phyloP scores from a whole-genome alignment of 2,797 vertebrate species.

The Chaunax sp. region DNA sequence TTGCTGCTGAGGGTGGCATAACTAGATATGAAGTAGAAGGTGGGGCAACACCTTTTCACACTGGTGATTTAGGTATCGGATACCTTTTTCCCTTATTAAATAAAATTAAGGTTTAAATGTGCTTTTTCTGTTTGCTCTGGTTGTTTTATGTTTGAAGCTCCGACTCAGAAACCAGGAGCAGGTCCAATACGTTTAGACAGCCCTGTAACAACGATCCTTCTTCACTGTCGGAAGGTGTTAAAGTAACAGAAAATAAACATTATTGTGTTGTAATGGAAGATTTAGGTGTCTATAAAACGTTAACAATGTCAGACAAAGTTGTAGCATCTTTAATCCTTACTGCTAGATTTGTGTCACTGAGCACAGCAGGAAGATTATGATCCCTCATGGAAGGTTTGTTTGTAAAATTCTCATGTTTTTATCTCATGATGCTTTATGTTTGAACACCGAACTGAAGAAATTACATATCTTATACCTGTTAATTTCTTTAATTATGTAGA shows the following conservation, averaged over 20 bases:
- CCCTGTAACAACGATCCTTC: constrained; percentile 29
- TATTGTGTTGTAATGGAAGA: not conserved
- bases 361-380: not conserved
- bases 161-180: too few relatives aligned
- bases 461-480: not conserved
- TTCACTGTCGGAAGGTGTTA: constrained; percentile 21
- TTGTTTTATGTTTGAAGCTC: too few relatives aligned
- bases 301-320: not conserved
- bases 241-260: constrained; percentile 32
- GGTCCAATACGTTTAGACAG: constrained; percentile 34
- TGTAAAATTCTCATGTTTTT: not conserved
- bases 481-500: too few relatives aligned
- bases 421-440: not conserved
- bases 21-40: too few relatives aligned
- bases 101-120: too few relatives aligned
- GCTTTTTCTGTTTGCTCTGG: constrained; percentile 16
- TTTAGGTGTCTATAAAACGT: constrained; percentile 7
- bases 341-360: not conserved
- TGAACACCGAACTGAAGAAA: not conserved
- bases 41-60: too few relatives aligned
- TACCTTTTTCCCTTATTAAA: too few relatives aligned
- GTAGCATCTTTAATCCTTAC: too few relatives aligned
- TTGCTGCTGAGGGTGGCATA: too few relatives aligned
- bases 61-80: too few relatives aligned
- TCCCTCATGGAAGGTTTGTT: not conserved